phyloP scores from a whole-genome alignment of 2,797 vertebrate genomes.

The Crocidura indochinensis region DNA sequence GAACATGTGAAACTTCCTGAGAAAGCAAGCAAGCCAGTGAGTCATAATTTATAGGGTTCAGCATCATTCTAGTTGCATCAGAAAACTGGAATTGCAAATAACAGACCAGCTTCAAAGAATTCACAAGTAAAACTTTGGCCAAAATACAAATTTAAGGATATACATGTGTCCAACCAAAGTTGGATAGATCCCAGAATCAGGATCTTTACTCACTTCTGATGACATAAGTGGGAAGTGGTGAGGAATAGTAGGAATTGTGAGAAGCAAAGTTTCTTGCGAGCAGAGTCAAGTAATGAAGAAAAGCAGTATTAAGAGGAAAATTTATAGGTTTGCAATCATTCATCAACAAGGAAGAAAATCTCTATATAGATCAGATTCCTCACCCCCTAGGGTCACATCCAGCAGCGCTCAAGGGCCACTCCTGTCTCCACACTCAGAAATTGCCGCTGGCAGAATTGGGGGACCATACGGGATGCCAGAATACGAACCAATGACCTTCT shows the following conservation, averaged over 20 bases:
- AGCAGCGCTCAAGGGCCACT: too few species aligned
- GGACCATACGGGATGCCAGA: too few species aligned
- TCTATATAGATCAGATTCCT: too few species aligned
- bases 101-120: background rate
- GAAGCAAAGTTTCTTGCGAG: background rate
- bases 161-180: too few species aligned
- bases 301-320: too few species aligned
- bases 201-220: background rate
- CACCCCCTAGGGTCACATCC: too few species aligned
- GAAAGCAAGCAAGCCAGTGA: too few species aligned
- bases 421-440: too few species aligned
- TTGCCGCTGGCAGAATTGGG: too few species aligned
- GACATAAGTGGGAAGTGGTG: background rate
- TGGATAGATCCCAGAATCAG: background rate
- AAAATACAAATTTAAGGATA: background rate
- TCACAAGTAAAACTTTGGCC: background rate
- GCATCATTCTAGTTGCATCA: background rate
- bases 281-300: fast-evolving
- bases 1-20: background rate
- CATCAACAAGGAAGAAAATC: too few species aligned
- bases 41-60: background rate
- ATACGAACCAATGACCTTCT: too few species aligned
- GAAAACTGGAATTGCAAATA: background rate
- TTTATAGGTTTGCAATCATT: too few species aligned
- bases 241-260: fast-evolving